Percentiles rank a stretch among this genome's conserved stretches.
Evolutionary conservation across 2,888 invertebrate species (phyloP).

Genomic region (Oasisia sp.): DNA sequence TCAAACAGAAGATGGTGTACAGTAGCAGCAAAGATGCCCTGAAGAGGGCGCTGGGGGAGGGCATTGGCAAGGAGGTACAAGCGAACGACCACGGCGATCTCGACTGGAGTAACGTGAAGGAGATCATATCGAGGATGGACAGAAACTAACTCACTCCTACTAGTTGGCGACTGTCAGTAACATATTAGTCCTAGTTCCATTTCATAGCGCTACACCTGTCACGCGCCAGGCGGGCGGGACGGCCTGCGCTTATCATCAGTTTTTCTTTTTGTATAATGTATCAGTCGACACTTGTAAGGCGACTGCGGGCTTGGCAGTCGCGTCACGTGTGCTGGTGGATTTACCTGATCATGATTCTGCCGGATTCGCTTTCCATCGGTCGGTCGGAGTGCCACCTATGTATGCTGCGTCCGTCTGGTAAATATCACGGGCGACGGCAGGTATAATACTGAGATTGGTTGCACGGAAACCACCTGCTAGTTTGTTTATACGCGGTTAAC

Average conservation of each 20-base stretch:
- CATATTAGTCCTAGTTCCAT: slow-evolving; percentile 12
- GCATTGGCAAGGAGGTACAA: slow-evolving; percentile 95
- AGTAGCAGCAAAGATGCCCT: slow-evolving; percentile 94
- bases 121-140: slow-evolving; percentile 39
- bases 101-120: slow-evolving; percentile 49
- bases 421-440: background rate
- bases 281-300: background rate
- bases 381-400: background rate
- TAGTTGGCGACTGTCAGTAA: background rate
- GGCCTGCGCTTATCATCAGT: background rate
- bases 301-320: background rate
- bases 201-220: background rate
- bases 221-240: background rate
- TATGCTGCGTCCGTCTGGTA: background rate
- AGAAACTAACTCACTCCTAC: slow-evolving; percentile 24
- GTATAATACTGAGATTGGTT: background rate
- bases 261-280: background rate
- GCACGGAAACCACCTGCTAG: background rate
- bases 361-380: background rate
- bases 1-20: slow-evolving; percentile 83
- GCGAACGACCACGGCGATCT: slow-evolving; percentile 91
- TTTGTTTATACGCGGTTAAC: no score
- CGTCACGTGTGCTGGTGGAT: background rate
- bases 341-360: slow-evolving; percentile 4
- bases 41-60: slow-evolving; percentile 90